phyloP scores from a whole-genome alignment of 2,888 invertebrate genomes.

The Steinernema carpocapsae region DNA sequence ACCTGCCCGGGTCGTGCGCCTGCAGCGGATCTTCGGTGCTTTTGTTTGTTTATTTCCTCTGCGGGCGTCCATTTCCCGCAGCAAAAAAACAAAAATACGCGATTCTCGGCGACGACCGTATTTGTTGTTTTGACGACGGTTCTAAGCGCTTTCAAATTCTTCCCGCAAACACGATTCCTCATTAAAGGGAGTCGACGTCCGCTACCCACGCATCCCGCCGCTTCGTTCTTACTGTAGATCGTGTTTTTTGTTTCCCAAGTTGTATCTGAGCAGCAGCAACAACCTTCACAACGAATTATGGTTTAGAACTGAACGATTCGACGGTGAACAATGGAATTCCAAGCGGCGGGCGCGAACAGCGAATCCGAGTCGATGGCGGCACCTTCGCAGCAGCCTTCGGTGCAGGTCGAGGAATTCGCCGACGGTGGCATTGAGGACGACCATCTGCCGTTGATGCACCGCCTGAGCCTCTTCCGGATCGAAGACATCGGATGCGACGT shows the following conservation, averaged over 20 bases:
- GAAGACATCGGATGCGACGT: constrained; percentile 54
- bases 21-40: neutral
- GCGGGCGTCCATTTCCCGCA: neutral
- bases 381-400: neutral
- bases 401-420: neutral
- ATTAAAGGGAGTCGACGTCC: neutral
- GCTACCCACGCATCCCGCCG: neutral
- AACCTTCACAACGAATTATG: neutral
- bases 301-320: neutral
- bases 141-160: constrained; percentile 10
- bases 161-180: neutral
- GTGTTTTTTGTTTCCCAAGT: neutral
- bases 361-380: neutral
- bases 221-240: neutral
- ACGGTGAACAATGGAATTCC: neutral
- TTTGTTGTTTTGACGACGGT: neutral
- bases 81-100: constrained; percentile 25
- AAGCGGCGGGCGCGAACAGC: neutral
- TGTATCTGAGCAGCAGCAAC: neutral
- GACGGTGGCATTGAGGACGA: neutral
- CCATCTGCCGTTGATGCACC: constrained; percentile 41
- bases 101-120: neutral
- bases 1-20: neutral
- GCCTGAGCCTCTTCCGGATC: constrained; percentile 48
- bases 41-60: constrained; percentile 26